Evolutionary conservation across 2,888 invertebrate genomes (phyloP).

Genomic region (Papilio demoleus): DNA sequence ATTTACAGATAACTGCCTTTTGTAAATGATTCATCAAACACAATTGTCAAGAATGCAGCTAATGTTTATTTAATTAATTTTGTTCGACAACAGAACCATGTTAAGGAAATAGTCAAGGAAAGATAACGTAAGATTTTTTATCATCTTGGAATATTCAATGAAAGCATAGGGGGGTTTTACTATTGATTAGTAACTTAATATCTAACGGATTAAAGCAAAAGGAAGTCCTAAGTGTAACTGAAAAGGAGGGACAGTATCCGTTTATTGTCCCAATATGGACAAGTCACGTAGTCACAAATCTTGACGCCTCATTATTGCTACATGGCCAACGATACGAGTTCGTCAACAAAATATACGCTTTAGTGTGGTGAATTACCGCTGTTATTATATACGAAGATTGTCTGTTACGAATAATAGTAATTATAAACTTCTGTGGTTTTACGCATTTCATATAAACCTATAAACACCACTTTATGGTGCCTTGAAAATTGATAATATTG

Average conservation of each 20-base stretch:
- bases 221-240: background rate
- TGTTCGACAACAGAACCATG: background rate
- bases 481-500: background rate
- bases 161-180: background rate
- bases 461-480: too few relatives aligned
- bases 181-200: background rate
- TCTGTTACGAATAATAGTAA: too few relatives aligned
- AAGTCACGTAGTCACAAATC: constrained; percentile 6
- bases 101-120: background rate
- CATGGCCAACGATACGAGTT: background rate
- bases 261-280: background rate
- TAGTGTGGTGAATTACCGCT: too few relatives aligned
- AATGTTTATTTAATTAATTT: background rate
- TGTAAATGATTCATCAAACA: background rate
- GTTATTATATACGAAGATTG: too few relatives aligned
- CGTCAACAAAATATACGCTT: background rate
- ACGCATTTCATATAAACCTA: too few relatives aligned
- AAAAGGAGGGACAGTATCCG: background rate
- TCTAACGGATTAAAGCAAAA: background rate
- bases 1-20: background rate
- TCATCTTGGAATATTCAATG: background rate
- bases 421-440: too few relatives aligned
- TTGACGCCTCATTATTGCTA: background rate
- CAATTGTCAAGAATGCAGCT: background rate
- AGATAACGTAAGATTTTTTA: background rate